phyloP scores from a whole-genome alignment of 2,797 vertebrate genomes.

The Alfaro cultratus region DNA sequence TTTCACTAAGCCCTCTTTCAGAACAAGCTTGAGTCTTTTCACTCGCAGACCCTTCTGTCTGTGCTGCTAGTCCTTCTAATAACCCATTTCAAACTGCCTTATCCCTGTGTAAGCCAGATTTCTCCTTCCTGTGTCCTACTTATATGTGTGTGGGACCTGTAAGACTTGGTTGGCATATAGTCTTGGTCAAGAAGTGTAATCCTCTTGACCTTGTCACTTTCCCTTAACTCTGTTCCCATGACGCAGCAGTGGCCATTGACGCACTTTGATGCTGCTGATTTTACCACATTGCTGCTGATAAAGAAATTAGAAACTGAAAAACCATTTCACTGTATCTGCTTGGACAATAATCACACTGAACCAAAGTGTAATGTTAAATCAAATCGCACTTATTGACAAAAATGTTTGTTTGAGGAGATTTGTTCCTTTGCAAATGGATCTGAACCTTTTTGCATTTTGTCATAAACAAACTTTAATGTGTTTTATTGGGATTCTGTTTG shows the following conservation, averaged over 20 bases:
- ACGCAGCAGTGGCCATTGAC: conserved; percentile 14
- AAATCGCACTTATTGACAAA: neutral
- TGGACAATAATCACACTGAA: neutral
- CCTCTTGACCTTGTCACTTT: conserved; percentile 57
- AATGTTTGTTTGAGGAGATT: neutral
- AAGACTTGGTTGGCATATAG: conserved; percentile 14
- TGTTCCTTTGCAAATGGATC: neutral
- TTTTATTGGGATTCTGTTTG: neutral
- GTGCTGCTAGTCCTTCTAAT: neutral
- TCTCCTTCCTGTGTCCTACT: conserved; percentile 19
- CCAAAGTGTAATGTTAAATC: neutral
- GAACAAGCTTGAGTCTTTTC: neutral
- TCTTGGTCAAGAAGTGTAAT: conserved; percentile 45
- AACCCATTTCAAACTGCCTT: conserved; percentile 14
- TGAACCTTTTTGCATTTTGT: neutral
- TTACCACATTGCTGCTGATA: neutral
- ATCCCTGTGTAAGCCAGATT: conserved; percentile 5
- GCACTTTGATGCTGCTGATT: neutral
- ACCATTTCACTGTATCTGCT: neutral
- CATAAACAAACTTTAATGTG: neutral
- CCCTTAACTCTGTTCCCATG: conserved; percentile 53
- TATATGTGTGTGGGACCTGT: neutral
- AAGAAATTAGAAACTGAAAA: conserved; percentile 1
- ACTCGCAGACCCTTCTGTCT: neutral
- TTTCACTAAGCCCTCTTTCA: neutral